Evolutionary conservation across 2,888 invertebrate species (phyloP).

Genomic region (Lepas anatifera): DNA sequence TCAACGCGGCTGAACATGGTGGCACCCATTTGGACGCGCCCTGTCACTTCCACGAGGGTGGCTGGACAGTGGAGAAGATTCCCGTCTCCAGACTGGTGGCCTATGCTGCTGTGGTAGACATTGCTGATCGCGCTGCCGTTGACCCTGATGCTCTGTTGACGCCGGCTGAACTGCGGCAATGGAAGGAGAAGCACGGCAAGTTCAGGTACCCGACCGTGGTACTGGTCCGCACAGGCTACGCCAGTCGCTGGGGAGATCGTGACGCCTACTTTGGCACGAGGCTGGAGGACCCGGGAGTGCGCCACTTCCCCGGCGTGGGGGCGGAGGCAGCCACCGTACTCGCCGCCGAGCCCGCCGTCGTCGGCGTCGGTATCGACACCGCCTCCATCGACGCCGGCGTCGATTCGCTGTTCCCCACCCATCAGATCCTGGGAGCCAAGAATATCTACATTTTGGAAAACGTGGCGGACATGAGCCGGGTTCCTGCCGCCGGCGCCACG

Average conservation of each 20-base stretch:
- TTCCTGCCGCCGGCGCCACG: not conserved
- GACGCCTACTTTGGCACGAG: not conserved
- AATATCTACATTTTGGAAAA: not conserved
- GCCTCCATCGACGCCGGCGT: conserved; percentile 48
- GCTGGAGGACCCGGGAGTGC: not conserved
- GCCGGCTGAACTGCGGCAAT: not conserved
- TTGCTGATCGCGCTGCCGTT: not conserved
- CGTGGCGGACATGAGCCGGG: not conserved
- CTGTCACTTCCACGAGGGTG: not conserved
- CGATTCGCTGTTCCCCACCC: conserved; percentile 27
- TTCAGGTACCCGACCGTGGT: not conserved
- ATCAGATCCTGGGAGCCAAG: not conserved
- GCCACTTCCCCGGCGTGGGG: too few relatives aligned
- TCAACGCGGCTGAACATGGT: not conserved
- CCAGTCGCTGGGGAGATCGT: not conserved
- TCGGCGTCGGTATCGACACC: conserved; percentile 52
- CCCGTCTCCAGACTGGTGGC: not conserved
- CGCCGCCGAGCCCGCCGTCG: conserved; percentile 29
- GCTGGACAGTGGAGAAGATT: not conserved
- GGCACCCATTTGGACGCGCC: not conserved
- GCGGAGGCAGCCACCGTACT: not conserved
- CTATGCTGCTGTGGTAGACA: not conserved
- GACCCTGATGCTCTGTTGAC: not conserved
- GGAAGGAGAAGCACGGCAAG: not conserved
- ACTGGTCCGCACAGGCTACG: not conserved